Percentiles rank a stretch among this genome's conserved stretches.
These are phyloP conservation scores for Lacanobia wlatinum DNA, from an alignment of 2,888 invertebrate genomes.

Conservation along the genomic window DNA sequence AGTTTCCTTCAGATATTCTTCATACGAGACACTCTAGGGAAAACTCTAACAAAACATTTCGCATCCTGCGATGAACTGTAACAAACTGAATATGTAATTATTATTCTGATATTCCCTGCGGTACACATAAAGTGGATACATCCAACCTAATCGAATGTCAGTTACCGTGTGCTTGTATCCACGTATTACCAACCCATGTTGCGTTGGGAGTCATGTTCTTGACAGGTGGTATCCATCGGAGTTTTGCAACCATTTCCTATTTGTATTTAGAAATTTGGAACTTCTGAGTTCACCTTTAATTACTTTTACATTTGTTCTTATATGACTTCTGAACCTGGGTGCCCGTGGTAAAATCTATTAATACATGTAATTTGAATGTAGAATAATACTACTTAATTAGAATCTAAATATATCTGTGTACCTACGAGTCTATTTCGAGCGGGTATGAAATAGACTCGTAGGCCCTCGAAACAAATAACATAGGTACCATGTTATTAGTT, in stretches of 20 bases:
- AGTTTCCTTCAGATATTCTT: neutral
- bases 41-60: conserved; percentile 20
- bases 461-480: too few species aligned
- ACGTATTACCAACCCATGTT: conserved; percentile 25
- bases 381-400: neutral
- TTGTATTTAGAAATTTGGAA: conserved; percentile 24
- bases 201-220: conserved; percentile 20
- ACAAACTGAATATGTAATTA: conserved; percentile 23
- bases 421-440: conserved; percentile 5
- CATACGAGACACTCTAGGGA: neutral
- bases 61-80: conserved; percentile 13
- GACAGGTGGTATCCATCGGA: conserved; percentile 28
- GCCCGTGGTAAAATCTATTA: neutral
- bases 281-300: neutral
- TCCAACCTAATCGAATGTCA: conserved; percentile 48
- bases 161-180: conserved; percentile 34
- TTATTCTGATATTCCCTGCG: conserved; percentile 20
- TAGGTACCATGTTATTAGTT: neutral
- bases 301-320: neutral
- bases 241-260: conserved; percentile 12
- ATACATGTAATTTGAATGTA: neutral
- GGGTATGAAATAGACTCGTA: too few species aligned
- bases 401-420: neutral
- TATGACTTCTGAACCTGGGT: conserved; percentile 9
- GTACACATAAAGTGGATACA: conserved; percentile 24